Percentiles rank a stretch among this genome's conserved stretches.
Evolutionary conservation across 2,888 invertebrate species (phyloP).

Genomic region (Caenorhabditis sp.): DNA sequence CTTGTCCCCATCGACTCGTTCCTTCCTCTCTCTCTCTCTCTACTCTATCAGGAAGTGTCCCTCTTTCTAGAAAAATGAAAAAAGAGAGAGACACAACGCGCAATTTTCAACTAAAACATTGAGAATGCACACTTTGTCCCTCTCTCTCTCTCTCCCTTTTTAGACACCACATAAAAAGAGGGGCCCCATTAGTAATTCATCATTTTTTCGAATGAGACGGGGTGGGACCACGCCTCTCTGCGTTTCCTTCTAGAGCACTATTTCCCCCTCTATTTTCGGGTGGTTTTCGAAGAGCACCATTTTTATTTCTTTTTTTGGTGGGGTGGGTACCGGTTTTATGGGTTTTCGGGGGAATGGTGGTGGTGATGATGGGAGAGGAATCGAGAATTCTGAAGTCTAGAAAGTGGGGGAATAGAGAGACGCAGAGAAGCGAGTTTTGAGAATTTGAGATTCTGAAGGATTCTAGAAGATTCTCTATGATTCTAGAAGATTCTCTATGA

Average conservation of each 20-base stretch:
- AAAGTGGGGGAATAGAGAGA: not conserved
- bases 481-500: too few species aligned
- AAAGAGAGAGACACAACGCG: not conserved
- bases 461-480: too few species aligned
- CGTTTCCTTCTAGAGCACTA: slow-evolving; percentile 18
- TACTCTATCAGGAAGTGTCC: slow-evolving; percentile 7
- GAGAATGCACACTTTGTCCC: slow-evolving; percentile 5
- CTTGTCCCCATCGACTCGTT: slow-evolving; percentile 8
- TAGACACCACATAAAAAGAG: not conserved
- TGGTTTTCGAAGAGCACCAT: too few species aligned
- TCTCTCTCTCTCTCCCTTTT: not conserved
- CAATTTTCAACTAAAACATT: slow-evolving; percentile 17
- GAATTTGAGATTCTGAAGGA: too few species aligned
- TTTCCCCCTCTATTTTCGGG: not conserved
- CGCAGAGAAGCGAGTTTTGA: not conserved
- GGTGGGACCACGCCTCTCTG: slow-evolving; percentile 10
- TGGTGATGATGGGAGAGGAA: too few species aligned
- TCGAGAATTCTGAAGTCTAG: too few species aligned
- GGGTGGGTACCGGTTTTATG: slow-evolving; percentile 9
- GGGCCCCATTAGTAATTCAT: slow-evolving; percentile 57
- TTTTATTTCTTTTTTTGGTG: slow-evolving; percentile 15
- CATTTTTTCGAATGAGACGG: slow-evolving; percentile 43
- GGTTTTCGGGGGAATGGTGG: not conserved
- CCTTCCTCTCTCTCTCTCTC: slow-evolving; percentile 8
- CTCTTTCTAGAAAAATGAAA: not conserved